Evolutionary conservation across 2,113 vertebrate species (phyloP), one percentile per base, ranked within the genome.

Genomic region (Cryptoleucopteryx plumbea): DNA sequence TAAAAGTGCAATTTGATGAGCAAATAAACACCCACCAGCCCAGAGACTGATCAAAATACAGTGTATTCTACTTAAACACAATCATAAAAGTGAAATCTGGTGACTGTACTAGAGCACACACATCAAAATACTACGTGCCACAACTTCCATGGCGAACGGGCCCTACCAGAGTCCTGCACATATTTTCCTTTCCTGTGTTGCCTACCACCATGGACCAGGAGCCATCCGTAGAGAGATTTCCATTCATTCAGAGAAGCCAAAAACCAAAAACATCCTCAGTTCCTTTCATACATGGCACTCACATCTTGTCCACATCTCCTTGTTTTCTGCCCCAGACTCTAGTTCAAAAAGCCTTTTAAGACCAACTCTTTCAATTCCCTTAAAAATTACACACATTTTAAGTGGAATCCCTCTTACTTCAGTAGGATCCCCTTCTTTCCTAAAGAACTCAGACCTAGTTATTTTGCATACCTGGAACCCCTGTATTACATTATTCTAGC

Each of bases 221-320:
- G 96, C 96, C 96, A 98, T 97, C 96, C 91, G 52, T 90, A 93
- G 77, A 82, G 67, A 74, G 90, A 91, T 97, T 97, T 98, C 59
- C 36, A 85, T 47, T 63, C 13, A 47, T 43, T 79, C 65, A 62
- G 56, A 82, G 31, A 31, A 67, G 71, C 43, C 58, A 93, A 87
- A 86, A 72, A 18, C 8, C 16, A 38, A 79, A 47, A 47, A 47
- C 45, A 16, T 73, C 42, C 59, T 81, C 50, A 23, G 18, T 75
- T 90, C 34, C 32, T 67, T 92, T 48, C n/a, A 68, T 19, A 42
- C 12, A 36, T 8, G 10, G 20, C 10, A 34, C 21, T 74, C 20
- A 62, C 34, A 10, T 63, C 36, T 74, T 61, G 18, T 47, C 81
- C 17, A 1, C 13, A 75, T 23, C 7, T 59, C 23, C 13, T 63